Base-by-base conservation (phyloP, 1,140 invertebrate species). In the Ceratina australensis region DNA sequence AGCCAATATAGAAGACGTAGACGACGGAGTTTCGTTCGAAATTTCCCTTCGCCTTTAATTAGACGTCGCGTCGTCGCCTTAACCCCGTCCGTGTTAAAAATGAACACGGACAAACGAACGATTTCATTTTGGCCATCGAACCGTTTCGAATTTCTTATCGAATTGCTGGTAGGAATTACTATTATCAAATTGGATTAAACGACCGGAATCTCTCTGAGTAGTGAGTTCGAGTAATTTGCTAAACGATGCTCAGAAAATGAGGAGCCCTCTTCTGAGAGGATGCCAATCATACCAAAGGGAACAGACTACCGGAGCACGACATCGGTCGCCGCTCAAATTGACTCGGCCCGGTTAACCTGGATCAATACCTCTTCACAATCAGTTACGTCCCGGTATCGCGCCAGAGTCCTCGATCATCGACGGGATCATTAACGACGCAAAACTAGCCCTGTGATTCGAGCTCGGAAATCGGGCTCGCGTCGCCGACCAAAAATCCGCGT, bases 1-100 rank as follows among this genome's bases (percentile, higher is more conserved):
- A 78, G 79, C 84, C 85, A 85, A 87, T 85, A 82, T 87, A 87
- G 80, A 82, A 85, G 85, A 71, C 77, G 72, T 83, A 80, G 72
- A 79, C 68, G 47, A 76, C 66, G 57, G 65, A 71, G 75, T 66
- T 69, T 50, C 66, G 54, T 72, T 81, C 66, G 68, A 77, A 68
- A 80, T 79, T 64, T 57, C 56, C 33, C 20, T 64, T 50, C 33
- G 16, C 64, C 68, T 78, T 72, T 72, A 78, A 78, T 78, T 78
- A 78, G 69, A 64, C 60, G 2, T 15, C 3, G 16, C 20, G 7
- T 16, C 12, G 18, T 42, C 33, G 33, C 33, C 33, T 42, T 42
- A 42, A 42, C 33, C 49, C 3, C 18, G 10, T 13, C 5, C 54
- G 18, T 10, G 33, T 57, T 72, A 78, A 72, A 64, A 78, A 72